Base-by-base conservation (phyloP, 53 echinoderm and acorn worm genomes). In the Echinometra lucunter region DNA sequence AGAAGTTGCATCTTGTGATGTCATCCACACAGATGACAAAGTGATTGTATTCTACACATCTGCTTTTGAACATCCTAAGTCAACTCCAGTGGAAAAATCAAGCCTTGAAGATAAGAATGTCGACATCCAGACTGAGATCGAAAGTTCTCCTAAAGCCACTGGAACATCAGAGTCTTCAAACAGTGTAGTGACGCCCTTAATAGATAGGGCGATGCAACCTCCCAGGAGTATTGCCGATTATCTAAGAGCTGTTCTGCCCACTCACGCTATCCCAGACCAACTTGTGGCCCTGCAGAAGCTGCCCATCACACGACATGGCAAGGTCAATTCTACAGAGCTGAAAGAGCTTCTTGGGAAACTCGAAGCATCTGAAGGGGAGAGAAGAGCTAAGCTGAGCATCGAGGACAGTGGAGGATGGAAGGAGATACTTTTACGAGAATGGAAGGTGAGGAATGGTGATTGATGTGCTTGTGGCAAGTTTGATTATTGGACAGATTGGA, bases 261-360 rank as follows among this genome's bases (percentile, higher is more conserved):
- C 90, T n/a, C 96, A 98, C 42, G 96, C 95, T 21, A 37, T 96
- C 74, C 98, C 98, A 0, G 98, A 97, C 89, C 4, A 44, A 17
- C 60, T 96, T 4, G 91, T 91, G 32, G 58, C 89, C 66, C 42
- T 98, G 7, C 72, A 95, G 10, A 69, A 74, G 8, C 82, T 97
- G 45, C 98, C 97, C 2, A 66, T 97, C 37, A 98, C 98, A 2
- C 56, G 81, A 47, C 98, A 98, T 74, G 98, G 98, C 19, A 98
- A 98, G 80, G 94, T 98, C 55, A 96, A 97, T 89, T 23, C 49
- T 2, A 69, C 38, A 21, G 80, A 53, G 9, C 96, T 98, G 15
- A 40, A 88, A 47, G 49, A 90, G 67, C 55, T 91, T 27, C 95
- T 94, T 34, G 21, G 49, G 60, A 67, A 74, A 40, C 47, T 91